These are phyloP conservation scores for Nymphalis polychloros DNA, from an alignment of 2,888 invertebrate genomes.

Conservation along the genomic window DNA sequence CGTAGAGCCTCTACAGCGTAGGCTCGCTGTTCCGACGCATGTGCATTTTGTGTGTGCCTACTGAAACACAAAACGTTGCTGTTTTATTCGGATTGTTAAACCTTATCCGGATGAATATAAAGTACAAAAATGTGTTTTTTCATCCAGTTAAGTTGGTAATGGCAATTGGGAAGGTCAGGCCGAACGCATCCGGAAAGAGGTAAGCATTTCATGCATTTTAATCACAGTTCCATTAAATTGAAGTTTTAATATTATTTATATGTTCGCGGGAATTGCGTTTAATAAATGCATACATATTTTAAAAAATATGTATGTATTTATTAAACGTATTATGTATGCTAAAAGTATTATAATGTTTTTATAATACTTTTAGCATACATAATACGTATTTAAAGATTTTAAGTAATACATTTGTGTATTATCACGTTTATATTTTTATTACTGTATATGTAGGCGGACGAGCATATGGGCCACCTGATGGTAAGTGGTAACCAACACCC, in stretches of 20 bases:
- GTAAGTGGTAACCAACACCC: no score
- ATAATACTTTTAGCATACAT: no score
- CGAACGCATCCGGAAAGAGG: constrained; percentile 62
- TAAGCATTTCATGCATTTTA: constrained; percentile 67
- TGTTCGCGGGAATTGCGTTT: constrained; percentile 21
- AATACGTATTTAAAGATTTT: no score
- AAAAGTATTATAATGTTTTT: no score
- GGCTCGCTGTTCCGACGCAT: constrained; percentile 66
- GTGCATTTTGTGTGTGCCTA: constrained; percentile 63
- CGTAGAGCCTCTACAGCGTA: constrained; percentile 62
- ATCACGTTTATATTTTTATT: no score
- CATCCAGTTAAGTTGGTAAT: constrained; percentile 21
- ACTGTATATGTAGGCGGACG: no score
- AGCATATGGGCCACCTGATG: no score
- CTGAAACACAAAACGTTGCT: constrained; percentile 39
- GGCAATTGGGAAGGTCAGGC: constrained; percentile 56
- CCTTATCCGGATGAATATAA: constrained; percentile 44
- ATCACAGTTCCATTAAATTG: constrained; percentile 44
- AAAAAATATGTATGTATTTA: no score
- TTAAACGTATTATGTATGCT: no score
- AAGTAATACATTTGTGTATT: no score
- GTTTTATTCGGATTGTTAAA: constrained; percentile 30
- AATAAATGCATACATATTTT: constrained; percentile 2
- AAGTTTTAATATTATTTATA: constrained; percentile 37
- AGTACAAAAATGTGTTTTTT: constrained; percentile 38